Conservation (phyloP, 2,888 invertebrate genomes). For the Agrotis ipsilon region DNA sequence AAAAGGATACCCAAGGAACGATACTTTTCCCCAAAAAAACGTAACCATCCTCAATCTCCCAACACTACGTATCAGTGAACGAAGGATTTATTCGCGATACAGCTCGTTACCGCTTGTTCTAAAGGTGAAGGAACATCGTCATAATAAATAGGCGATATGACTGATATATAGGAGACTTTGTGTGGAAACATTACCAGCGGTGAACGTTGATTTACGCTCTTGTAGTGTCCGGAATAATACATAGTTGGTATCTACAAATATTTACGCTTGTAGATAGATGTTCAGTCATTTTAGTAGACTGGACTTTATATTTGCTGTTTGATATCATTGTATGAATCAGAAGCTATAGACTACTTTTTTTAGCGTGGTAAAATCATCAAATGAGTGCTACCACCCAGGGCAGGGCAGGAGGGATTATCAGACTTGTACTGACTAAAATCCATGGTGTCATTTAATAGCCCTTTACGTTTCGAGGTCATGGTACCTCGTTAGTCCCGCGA, state of each 20-base stretch:
- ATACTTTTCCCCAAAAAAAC: neutral
- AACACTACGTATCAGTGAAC: conserved; percentile 47
- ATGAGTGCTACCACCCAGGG: too few relatives aligned
- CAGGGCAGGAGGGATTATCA: too few relatives aligned
- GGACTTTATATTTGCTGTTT: neutral
- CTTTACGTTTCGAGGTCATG: too few relatives aligned
- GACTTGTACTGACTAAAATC: too few relatives aligned
- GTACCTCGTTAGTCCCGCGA: too few relatives aligned
- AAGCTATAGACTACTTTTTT: too few relatives aligned
- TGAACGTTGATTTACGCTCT: conserved; percentile 24
- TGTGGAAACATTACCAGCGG: conserved; percentile 36
- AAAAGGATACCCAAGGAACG: too few relatives aligned
- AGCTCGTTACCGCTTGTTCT: conserved; percentile 53
- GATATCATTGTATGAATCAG: neutral
- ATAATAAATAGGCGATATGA: conserved; percentile 48
- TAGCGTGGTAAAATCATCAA: too few relatives aligned
- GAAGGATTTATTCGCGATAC: conserved; percentile 55
- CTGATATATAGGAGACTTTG: conserved; percentile 30
- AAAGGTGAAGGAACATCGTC: conserved; percentile 62
- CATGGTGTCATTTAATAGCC: too few relatives aligned
- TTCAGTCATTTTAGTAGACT: neutral
- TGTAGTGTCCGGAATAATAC: neutral
- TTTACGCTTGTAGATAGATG: conserved; percentile 16
- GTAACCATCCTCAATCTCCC: neutral
- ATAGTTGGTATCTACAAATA: neutral